Conservation (phyloP, 2,113 vertebrate species). For the Connochaetes taurinus region DNA sequence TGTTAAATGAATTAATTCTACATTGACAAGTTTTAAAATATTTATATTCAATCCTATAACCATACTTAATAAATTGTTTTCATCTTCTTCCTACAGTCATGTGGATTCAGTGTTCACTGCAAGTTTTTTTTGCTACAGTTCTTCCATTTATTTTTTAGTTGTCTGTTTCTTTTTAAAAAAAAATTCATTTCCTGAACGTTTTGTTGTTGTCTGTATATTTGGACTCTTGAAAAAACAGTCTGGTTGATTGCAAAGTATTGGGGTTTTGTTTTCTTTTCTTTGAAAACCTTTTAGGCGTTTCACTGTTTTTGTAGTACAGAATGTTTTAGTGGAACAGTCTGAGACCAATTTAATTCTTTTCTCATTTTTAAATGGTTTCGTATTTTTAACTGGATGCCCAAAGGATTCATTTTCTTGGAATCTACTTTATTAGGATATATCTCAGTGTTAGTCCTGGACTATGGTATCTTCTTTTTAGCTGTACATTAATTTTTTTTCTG, state of each 20-base stretch:
- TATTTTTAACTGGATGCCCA: neutral
- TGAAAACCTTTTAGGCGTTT: neutral
- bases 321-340: neutral
- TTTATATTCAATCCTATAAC: neutral
- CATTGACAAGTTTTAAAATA: neutral
- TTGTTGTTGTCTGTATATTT: neutral
- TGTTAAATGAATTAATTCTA: neutral
- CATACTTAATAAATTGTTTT: neutral
- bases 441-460: neutral
- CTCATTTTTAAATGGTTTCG: neutral
- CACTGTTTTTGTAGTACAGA: neutral
- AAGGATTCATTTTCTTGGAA: neutral
- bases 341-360: neutral
- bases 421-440: neutral
- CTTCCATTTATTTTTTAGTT: neutral
- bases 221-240: neutral
- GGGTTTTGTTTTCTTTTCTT: neutral
- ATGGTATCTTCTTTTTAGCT: neutral
- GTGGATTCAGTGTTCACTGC: neutral
- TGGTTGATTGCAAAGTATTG: neutral
- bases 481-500: neutral
- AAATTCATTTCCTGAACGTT: neutral
- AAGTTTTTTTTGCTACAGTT: neutral
- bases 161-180: neutral
- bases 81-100: neutral